A percentile compares a stretch with the other conserved stretches of the same genome.
phyloP scores from a whole-genome alignment of 2,113 vertebrate genomes.

The Pygoscelis antarcticus region DNA sequence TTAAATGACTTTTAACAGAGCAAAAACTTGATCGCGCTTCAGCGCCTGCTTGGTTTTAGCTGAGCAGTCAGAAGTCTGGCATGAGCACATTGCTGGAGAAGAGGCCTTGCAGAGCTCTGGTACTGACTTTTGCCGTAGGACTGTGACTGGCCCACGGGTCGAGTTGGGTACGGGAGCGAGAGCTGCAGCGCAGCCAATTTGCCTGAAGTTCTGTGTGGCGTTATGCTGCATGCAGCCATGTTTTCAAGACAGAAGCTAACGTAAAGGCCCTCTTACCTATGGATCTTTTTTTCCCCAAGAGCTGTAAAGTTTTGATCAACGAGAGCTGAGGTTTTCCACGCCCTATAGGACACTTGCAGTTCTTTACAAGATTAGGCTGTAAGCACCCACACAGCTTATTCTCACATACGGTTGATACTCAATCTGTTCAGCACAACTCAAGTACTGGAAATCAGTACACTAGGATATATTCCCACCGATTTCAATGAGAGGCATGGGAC shows the following conservation, averaged over 20 bases:
- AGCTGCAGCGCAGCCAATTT: background rate
- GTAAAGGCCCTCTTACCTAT: background rate
- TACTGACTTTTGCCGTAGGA: background rate
- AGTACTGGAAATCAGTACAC: background rate
- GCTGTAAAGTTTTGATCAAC: background rate
- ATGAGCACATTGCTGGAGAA: background rate
- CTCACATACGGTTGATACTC: background rate
- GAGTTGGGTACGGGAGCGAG: rapidly evolving
- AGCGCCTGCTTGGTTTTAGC: background rate
- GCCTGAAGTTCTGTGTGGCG: background rate
- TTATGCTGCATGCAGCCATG: rapidly evolving
- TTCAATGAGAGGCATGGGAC: background rate
- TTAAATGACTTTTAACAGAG: background rate
- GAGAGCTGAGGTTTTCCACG: background rate
- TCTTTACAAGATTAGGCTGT: background rate
- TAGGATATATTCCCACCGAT: background rate
- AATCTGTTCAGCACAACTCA: background rate
- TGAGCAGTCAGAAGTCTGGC: background rate
- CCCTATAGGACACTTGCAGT: background rate
- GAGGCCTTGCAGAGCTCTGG: background rate
- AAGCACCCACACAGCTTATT: background rate
- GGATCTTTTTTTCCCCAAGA: background rate
- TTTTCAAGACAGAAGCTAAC: background rate
- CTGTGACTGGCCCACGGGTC: background rate
- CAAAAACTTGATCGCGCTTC: background rate